phyloP scores from a whole-genome alignment of 2,797 vertebrate genomes.

The Sebastes ruberrimus region DNA sequence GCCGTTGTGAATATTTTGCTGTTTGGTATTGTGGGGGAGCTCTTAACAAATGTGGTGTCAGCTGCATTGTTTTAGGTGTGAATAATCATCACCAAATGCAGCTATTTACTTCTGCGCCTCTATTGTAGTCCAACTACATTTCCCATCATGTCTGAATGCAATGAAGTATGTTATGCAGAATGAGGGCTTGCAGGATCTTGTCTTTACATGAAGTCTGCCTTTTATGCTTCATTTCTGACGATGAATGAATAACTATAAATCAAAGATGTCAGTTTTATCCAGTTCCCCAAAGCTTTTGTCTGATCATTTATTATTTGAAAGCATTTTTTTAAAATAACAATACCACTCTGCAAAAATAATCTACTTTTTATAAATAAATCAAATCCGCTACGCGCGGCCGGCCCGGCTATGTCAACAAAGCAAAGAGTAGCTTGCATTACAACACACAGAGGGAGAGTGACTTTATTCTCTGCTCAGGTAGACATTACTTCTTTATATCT shows the following conservation, averaged over 20 bases:
- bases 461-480: too few relatives aligned
- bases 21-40: slow-evolving; percentile 9
- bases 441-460: background rate
- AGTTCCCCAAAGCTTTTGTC: background rate
- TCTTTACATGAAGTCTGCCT: slow-evolving; percentile 7
- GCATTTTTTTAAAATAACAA: too few relatives aligned
- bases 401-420: too few relatives aligned
- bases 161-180: background rate
- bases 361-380: too few relatives aligned
- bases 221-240: background rate
- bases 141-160: background rate
- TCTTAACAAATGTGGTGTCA: slow-evolving; percentile 27
- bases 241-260: background rate
- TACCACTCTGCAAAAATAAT: background rate
- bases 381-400: too few relatives aligned
- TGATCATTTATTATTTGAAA: background rate
- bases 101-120: slow-evolving; percentile 7
- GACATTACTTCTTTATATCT: too few relatives aligned
- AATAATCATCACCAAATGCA: slow-evolving; percentile 31
- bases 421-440: background rate
- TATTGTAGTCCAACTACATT: slow-evolving; percentile 1
- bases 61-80: slow-evolving; percentile 43
- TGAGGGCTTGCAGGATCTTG: slow-evolving; percentile 8
- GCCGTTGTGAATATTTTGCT: slow-evolving; percentile 35
- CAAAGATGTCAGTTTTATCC: background rate